Evolutionary conservation across 1,140 invertebrate genomes (phyloP), one percentile per base, ranked within the genome.

Genomic region (Prorops nasuta): DNA sequence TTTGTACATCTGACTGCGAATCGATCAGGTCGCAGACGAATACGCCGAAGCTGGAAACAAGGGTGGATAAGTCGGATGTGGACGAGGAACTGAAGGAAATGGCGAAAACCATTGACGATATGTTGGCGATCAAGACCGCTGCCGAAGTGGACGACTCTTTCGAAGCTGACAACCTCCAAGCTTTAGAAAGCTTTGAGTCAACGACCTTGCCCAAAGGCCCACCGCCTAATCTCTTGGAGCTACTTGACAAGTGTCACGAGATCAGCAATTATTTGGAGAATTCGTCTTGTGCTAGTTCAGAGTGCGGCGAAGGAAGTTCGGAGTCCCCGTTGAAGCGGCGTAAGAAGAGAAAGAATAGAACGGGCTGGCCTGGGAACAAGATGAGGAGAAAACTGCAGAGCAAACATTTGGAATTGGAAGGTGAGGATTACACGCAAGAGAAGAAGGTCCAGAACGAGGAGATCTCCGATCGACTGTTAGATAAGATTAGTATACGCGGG

Each of bases 341-440:
- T 3, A 78, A 78, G 41, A 64, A 69, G 15, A 63, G 75, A 37
- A 77, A 77, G 63, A 85, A 85, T 63, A 77, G 81, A 20, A 85
- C 84, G 0, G 83, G 84, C 8, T 85, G 84, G 84, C 84, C 83
- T 0, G 80, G 81, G n/a, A 80, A 77, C 34, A 79, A 79, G 41
- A 63, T 75, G 52, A 57, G 66, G n/a, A 72, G 64, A 32, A 75
- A 72, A 49, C 38, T 72, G 3, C 63, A 66, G 6, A 74, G 10
- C 4, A 62, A 60, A 8, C 15, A 31, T 6, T 14, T 41, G n/a
- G 48, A 55, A 0, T 8, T 15, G 15, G 32, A 47, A 1, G 47
- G 44, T 15, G 38, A 46, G 19, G 61, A 59, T 10, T 49, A 49
- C 0, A 41, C 56, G 12, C 3, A n/a, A 6, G 51, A 46, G n/a